A percentile compares a stretch with the other conserved stretches of the same genome.
Conservation (phyloP, 2,888 invertebrate species). For the Drosophila setosimentum region DNA sequence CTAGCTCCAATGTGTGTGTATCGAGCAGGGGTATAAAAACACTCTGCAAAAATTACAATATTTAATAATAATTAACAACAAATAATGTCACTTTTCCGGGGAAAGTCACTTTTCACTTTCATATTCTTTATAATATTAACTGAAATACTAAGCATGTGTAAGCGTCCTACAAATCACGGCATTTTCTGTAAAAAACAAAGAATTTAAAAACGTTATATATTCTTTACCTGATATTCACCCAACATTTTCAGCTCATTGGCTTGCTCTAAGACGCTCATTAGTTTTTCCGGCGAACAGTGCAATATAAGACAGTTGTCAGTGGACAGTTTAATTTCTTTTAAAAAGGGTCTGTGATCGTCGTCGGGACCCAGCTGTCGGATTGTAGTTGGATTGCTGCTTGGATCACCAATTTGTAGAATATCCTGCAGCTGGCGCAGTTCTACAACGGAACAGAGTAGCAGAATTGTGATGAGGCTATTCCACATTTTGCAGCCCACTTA, state of each 20-base stretch:
- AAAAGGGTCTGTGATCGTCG: conserved; percentile 87
- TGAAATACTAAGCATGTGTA: not conserved
- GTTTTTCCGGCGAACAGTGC: conserved; percentile 90
- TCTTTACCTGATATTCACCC: conserved; percentile 90
- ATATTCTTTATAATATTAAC: no score
- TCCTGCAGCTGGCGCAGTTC: conserved; percentile 92
- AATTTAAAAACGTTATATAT: not conserved
- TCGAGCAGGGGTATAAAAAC: conserved; percentile 86
- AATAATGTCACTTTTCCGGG: not conserved
- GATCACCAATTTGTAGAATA: conserved; percentile 90
- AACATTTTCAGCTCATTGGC: conserved; percentile 93
- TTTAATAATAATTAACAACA: not conserved
- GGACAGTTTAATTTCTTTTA: conserved; percentile 91
- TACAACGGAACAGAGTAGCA: conserved; percentile 20
- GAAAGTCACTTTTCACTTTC: not conserved
- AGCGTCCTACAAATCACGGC: no score
- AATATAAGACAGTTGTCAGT: conserved; percentile 91
- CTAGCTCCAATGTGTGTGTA: conserved; percentile 85
- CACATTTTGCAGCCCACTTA: conserved; percentile 57
- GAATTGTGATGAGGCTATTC: not conserved
- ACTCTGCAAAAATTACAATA: conserved; percentile 84
- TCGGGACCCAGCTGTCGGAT: conserved; percentile 88
- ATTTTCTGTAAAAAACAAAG: not conserved
- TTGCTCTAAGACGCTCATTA: conserved; percentile 89
- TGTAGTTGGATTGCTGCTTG: conserved; percentile 89